Percentiles rank a stretch among this genome's conserved stretches.
Evolutionary conservation across 2,113 vertebrate species (phyloP).

Genomic region (Macroglossus sobrinus): DNA sequence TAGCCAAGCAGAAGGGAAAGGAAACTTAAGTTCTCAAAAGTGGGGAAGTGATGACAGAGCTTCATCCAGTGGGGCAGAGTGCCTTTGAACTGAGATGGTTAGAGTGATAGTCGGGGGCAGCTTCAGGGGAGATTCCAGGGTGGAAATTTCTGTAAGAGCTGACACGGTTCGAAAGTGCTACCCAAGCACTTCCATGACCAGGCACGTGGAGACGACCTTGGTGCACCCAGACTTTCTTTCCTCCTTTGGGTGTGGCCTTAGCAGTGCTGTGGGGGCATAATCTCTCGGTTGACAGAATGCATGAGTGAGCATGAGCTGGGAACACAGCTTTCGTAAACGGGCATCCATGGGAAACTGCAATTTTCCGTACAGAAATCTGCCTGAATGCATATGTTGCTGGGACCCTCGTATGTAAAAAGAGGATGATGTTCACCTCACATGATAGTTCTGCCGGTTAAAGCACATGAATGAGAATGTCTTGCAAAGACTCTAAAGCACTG

Average conservation of each 20-base stretch:
- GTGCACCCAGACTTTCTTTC: neutral
- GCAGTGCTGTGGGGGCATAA: rapidly evolving
- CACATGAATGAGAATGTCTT: neutral
- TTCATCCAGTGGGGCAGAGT: no score
- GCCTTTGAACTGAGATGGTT: neutral
- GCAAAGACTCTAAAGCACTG: neutral
- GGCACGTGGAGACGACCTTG: neutral
- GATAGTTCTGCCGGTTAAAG: neutral
- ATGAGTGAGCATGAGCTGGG: rapidly evolving
- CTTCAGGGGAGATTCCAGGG: neutral
- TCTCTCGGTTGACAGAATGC: neutral
- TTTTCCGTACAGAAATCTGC: neutral
- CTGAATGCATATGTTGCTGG: no score
- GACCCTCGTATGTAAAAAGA: neutral
- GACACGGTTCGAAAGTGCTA: neutral
- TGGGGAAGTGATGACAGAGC: no score
- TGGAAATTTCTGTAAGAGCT: neutral
- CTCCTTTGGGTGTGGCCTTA: neutral
- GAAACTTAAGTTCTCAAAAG: neutral
- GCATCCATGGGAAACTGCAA: neutral
- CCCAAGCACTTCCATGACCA: neutral
- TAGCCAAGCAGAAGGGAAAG: neutral
- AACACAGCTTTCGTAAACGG: rapidly evolving
- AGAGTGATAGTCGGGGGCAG: neutral
- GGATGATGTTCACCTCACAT: neutral